Base-by-base conservation (phyloP, 2,113 vertebrate genomes). In the Sinocyclocheilus maitianheensis region DNA sequence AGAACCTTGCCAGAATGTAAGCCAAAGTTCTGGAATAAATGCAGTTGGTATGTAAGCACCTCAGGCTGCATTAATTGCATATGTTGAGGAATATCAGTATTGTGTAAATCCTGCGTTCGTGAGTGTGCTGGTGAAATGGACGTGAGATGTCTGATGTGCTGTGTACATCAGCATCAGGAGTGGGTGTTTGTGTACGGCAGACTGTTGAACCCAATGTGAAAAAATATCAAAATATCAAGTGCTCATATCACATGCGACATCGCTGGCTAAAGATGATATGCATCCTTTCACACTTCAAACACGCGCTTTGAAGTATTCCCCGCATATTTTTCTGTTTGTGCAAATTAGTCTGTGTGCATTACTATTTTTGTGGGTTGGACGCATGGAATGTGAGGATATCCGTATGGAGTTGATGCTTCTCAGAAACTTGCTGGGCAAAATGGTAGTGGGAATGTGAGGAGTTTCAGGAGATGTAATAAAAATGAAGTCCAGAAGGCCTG, bases 281-380 rank as follows among this genome's bases (percentile, higher is more conserved):
- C 43, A 30, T 91, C 89, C 88, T 88, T 85, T 91, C 88, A 24
- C 53, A 74, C 71, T 76, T 76, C 83, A 76, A 74, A 84, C 53
- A 62, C 37, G 1, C 72, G 0, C 79, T 81, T 81, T 81, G 79
- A 81, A 81, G 79, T 81, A 8, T 69, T 67, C 51, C 60, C 62
- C 24, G 5, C 55, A 24, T 53, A 30, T 67, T 77, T 43, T 48
- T 24, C n/a, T 77, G 46, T 67, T 67, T 67, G 62, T 51, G n/a
- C 24, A 30, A 43, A 40, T 84, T 48, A 26, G 58, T 34, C 55
- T 77, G 74, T 63, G 16, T 69, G 58, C 40, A 72, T 71, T 53
- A 22, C 46, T 11, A 16, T 63, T 18, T 34, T 3, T 86, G 67
- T 86, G 86, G 75, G 24, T 87, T 77, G 79, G n/a, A 80, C 88